Conservation (phyloP, 2,797 vertebrate species). For the Arremon aurantiirostris region DNA sequence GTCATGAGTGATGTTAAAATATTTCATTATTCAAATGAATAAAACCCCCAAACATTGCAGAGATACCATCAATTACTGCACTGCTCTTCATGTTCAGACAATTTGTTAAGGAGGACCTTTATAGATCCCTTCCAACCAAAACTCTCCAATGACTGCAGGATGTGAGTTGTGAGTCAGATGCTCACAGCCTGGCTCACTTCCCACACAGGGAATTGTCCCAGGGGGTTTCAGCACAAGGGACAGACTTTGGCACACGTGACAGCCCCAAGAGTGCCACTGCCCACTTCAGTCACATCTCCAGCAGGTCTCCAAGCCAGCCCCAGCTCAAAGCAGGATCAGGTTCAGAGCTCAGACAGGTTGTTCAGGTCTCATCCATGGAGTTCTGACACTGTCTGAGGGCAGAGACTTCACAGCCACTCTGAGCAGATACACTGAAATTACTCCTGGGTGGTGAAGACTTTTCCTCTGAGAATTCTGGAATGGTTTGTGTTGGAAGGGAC, state of each 20-base stretch:
- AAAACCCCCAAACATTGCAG: not conserved
- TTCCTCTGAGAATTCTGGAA: not conserved
- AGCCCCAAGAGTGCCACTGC: not conserved
- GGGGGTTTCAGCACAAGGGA: not conserved
- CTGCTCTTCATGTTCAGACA: not conserved
- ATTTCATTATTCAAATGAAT: not conserved
- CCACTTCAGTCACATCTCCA: not conserved
- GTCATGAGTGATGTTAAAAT: not conserved
- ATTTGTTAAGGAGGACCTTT: not conserved
- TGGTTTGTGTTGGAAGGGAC: not conserved
- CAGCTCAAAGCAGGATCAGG: not conserved
- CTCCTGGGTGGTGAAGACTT: not conserved
- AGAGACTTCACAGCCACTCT: not conserved
- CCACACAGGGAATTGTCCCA: not conserved
- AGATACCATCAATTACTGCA: not conserved
- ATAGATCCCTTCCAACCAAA: not conserved
- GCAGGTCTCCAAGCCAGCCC: not conserved
- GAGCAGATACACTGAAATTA: no score
- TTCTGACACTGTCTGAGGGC: not conserved
- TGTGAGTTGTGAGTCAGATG: not conserved
- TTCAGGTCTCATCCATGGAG: fast-evolving
- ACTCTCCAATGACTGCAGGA: not conserved
- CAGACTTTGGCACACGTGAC: not conserved
- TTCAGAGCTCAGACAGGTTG: not conserved
- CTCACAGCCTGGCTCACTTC: not conserved